Conservation (phyloP, 2,797 vertebrate genomes). For the Acrocephalus scirpaceus region DNA sequence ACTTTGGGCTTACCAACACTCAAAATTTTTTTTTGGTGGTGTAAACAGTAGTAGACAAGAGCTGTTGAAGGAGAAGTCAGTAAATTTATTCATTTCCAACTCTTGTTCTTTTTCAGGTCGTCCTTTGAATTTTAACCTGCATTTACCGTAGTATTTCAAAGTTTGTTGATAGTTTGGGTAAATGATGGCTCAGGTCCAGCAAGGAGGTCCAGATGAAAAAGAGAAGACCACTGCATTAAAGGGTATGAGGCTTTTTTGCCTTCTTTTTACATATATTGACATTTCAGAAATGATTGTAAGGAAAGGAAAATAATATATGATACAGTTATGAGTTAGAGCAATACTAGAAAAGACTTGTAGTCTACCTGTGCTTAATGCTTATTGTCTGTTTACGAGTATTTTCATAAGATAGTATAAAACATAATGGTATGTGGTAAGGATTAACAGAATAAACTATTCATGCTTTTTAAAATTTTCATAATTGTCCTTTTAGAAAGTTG, state of each 20-base stretch:
- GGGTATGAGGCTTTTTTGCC: conserved; percentile 79
- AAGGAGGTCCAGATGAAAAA: conserved; percentile 89
- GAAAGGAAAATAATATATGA: not conserved
- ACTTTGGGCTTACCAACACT: not conserved
- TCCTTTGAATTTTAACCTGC: conserved; percentile 81
- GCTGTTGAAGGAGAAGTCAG: not conserved
- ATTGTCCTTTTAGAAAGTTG: not conserved
- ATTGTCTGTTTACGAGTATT: not conserved
- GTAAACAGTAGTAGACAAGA: not conserved
- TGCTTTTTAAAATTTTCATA: not conserved
- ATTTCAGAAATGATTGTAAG: not conserved
- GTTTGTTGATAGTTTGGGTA: conserved; percentile 80
- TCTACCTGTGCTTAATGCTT: not conserved
- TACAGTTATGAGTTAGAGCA: not conserved
- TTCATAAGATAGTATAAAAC: not conserved
- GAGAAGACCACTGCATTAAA: conserved; percentile 95
- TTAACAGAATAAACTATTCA: not conserved
- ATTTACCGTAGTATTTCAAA: conserved; percentile 76
- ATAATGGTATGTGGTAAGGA: not conserved
- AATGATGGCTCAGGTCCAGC: conserved; percentile 89
- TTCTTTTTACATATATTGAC: not conserved
- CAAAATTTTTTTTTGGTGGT: not conserved
- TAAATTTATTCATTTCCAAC: not conserved
- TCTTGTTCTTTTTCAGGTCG: conserved; percentile 77
- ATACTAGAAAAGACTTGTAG: not conserved